Conservation (phyloP, 2,113 vertebrate genomes). For the Scatophagus argus region DNA sequence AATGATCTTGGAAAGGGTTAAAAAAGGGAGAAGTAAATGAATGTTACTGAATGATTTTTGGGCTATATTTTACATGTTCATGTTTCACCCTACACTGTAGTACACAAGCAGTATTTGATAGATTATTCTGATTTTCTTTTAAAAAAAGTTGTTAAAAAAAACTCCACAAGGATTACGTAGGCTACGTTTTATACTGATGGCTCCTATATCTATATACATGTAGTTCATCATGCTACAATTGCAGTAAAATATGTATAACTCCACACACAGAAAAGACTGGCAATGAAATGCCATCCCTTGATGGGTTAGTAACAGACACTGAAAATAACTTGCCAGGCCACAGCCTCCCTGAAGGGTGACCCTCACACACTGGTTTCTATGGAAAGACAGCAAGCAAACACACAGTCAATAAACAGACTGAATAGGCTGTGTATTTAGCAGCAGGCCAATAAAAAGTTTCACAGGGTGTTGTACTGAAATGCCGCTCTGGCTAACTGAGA, state of each 20-base stretch:
- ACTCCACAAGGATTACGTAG: background rate
- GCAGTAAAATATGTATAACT: background rate
- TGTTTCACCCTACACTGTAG: background rate
- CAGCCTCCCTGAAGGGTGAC: conserved; percentile 61
- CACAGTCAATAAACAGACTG: conserved; percentile 49
- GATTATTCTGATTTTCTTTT: background rate
- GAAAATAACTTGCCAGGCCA: conserved; percentile 68
- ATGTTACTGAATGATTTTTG: background rate
- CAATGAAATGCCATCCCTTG: conserved; percentile 50
- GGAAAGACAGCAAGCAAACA: conserved; percentile 62
- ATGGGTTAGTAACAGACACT: conserved; percentile 70
- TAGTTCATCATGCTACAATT: conserved; percentile 1
- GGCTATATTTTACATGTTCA: background rate
- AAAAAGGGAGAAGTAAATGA: background rate
- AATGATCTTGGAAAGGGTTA: background rate
- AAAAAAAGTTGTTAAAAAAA: background rate
- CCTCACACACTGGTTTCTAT: conserved; percentile 72
- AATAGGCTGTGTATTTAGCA: conserved; percentile 44
- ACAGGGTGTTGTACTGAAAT: conserved; percentile 30
- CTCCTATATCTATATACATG: background rate
- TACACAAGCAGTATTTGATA: background rate
- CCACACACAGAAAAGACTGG: conserved; percentile 1
- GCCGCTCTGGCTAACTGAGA: conserved; percentile 40
- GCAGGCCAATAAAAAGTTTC: conserved; percentile 51
- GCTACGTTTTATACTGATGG: background rate